Evolutionary conservation across 2,797 vertebrate genomes (phyloP), one percentile per base, ranked within the genome.

Genomic region (Leptoclinus maculatus): DNA sequence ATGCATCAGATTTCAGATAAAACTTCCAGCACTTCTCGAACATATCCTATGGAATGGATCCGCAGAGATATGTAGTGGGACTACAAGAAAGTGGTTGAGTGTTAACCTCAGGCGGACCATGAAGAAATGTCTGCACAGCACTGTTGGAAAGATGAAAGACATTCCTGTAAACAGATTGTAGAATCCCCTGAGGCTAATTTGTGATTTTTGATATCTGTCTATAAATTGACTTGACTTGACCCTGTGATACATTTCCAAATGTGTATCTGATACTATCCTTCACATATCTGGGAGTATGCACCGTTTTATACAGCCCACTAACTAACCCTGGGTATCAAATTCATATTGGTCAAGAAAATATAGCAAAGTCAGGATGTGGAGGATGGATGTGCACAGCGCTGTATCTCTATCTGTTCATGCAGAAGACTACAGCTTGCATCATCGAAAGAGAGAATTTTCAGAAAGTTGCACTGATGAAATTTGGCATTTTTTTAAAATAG

Each of bases 231-330:
- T 27, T 27, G 3, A 56, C 54, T 17, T 56, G 56, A 58, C 53
- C 57, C 34, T 73, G 23, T 65, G 62, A 67, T 84, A 58, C 65
- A 67, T 78, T 76, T 70, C 45, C 38, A 53, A 58, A 27, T 43
- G 43, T 59, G 63, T 56, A 53, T 32, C 7, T 29, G 36, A 66
- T 74, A 53, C 25, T 54, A 63, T 64, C 49, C 29, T 79, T 76
- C 63, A 79, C 34, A 2, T 56, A 47, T 41, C 49, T 39, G n/a
- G 51, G 39, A 39, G 3, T 47, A 8, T 51, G 11, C 58, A 13
- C 19, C 5, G 9, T 51, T 51, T 64, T 74, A 72, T 68, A 23
- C 80, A 82, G 25, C 39, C 63, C 49, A 43, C 53, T 73, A 41
- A 43, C 53, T 73, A 41, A 62, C 25, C 41, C 38, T 45, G 27